Evolutionary conservation across 92 coral and sea anemone genomes (phyloP), one percentile per base, ranked within the genome.

Genomic region (Palythoa heliodiscus): DNA sequence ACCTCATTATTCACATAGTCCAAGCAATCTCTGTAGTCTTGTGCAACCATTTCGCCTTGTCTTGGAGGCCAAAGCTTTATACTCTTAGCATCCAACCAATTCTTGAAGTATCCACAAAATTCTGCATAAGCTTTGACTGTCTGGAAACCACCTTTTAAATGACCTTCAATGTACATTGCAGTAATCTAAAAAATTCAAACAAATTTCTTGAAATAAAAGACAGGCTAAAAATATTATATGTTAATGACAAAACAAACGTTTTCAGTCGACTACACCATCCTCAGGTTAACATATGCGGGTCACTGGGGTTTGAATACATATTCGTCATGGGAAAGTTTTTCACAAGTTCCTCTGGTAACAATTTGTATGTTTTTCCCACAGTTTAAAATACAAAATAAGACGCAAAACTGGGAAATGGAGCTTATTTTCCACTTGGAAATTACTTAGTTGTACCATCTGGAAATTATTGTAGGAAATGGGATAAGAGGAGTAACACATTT

Each of bases 101-200:
- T 97, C 82, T 97, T 97, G 88, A 97, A 97, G 83, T 95, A 93
- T 29, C 99, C 99, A 93, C 99, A 97, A 75, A 97, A 97, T 67
- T 95, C 99, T 12, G 99, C 99, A 90, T 97, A 97, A 68, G 99
- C 99, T 84, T 97, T 95, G 39, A 97, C 99, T 17, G 99, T 97
- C 87, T 93, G 94, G 66, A 97, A 97, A 67, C 99, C 98, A 19
- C 99, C 99, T 89, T 94, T 97, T 52, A 97, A 87, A 60, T 91
- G 94, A 3, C 99, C 99, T 77, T 97, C 99, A 37, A 97, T 97
- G 89, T 97, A 97, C 96, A 93, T 97, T 73, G 99, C 98, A 22
- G 99, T 97, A 64, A 97, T 93, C 99, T 97, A 78, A 38, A 76
- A 61, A 76, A 88, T 71, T 0, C 4, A 82, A 54, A 63, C 22